Evolutionary conservation across 1,140 invertebrate species (phyloP), one percentile per base, ranked within the genome.

Genomic region (Teleogryllus occipitalis): DNA sequence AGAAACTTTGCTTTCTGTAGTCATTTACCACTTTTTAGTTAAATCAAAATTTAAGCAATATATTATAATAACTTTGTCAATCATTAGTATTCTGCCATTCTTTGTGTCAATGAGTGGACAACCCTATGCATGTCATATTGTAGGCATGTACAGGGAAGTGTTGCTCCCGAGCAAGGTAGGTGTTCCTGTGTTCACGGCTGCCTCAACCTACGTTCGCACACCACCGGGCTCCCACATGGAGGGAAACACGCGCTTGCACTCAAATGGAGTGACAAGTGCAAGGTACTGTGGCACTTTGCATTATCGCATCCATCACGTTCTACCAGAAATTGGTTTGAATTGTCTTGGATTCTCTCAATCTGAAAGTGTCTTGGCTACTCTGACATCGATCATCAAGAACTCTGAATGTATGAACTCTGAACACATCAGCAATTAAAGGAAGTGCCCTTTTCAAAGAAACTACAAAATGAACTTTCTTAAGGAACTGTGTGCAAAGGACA

Each of bases 261-360:
- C 89, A 88, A 89, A 87, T 87, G 80, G 88, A 89, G 88, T 85
- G 88, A 88, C 87, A 86, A 86, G 88, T 89, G 87, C 88, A 87
- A 90, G 89, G 89, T 90, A 90, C 88, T 86, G 88, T 89, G 86
- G 77, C 46, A 48, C 76, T 77, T 77, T 77, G 76, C 54, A 65
- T 65, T 65, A 65, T 65, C 54, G 18, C 54, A 65, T 65, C 54
- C 54, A 65, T 65, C 54, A 65, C 18, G 54, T 18, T 65, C 10
- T 18, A 14, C 18, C 10, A 65, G 54, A 65, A 10, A 14, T 65
- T 65, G 54, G 10, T 14, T 65, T 65, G 54, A 65, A 10, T 65
- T 65, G 10, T 65, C 0, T 65, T 39, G 27, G 27, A 39, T 39
- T 39, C 27, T 39, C 27, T 39, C 27, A 39, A 39, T 39, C 27